These are phyloP conservation scores for Melanogrammus aeglefinus DNA, from an alignment of 2,797 vertebrate genomes.

Conservation along the genomic window DNA sequence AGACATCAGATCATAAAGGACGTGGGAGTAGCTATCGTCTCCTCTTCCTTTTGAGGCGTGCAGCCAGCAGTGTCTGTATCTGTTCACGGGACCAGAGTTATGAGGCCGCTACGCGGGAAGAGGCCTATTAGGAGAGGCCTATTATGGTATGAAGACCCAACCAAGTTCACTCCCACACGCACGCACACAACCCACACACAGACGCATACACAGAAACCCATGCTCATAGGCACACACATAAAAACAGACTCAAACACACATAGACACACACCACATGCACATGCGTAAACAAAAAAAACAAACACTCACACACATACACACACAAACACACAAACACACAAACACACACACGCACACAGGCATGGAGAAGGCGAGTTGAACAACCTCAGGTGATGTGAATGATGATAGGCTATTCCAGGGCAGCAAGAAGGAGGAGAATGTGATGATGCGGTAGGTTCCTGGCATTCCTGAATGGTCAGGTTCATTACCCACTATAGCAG, in stretches of 20 bases:
- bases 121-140: conserved; percentile 56
- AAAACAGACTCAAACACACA: conserved; percentile 6
- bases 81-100: conserved; percentile 64
- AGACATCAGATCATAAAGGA: conserved; percentile 13
- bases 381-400: conserved; percentile 62
- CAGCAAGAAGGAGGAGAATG: conserved; percentile 33
- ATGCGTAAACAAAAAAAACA: conserved; percentile 25
- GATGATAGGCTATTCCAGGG: conserved; percentile 60
- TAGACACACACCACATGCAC: conserved; percentile 26
- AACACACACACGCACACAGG: conserved; percentile 27
- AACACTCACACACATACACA: conserved; percentile 38
- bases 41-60: conserved; percentile 50
- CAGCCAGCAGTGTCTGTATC: conserved; percentile 56
- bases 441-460: conserved; percentile 67
- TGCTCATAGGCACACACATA: conserved; percentile 32
- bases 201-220: conserved; percentile 34
- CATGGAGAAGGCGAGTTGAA: conserved; percentile 42
- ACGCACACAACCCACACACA: neutral
- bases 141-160: conserved; percentile 72
- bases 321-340: conserved; percentile 20
- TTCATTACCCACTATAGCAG: conserved; percentile 54
- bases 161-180: conserved; percentile 47
- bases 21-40: conserved; percentile 45
- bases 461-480: conserved; percentile 61
- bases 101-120: conserved; percentile 42